These are phyloP conservation scores for Tenualosa thibaudeaui DNA, from an alignment of 2,797 vertebrate species.

Conservation along the genomic window DNA sequence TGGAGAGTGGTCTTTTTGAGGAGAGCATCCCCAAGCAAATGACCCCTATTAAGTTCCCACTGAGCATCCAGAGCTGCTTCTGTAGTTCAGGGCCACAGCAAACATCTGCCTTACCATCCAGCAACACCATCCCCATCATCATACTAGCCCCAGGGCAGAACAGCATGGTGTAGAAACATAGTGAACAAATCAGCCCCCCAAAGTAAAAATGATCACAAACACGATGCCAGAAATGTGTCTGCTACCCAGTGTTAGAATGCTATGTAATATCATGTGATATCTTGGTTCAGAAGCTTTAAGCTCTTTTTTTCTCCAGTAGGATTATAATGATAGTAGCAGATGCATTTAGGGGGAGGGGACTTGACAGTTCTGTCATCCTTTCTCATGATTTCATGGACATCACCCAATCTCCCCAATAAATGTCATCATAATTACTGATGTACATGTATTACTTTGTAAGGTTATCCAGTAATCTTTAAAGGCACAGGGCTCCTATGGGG, in stretches of 20 bases:
- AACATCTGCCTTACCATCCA: background rate
- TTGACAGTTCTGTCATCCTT: background rate
- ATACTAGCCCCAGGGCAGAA: background rate
- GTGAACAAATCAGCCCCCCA: background rate
- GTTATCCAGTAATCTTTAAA: background rate
- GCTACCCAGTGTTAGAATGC: background rate
- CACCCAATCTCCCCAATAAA: background rate
- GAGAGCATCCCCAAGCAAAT: background rate
- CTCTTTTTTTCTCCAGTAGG: background rate
- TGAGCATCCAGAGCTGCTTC: background rate
- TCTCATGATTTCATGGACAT: background rate
- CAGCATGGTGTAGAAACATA: background rate
- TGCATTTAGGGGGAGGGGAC: background rate
- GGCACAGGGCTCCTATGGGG: background rate
- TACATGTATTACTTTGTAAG: background rate
- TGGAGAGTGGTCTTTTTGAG: background rate
- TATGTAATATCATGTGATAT: background rate
- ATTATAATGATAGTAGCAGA: conserved; percentile 10
- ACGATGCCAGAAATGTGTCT: background rate
- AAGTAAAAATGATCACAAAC: background rate
- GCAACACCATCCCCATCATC: background rate
- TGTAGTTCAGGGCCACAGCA: background rate
- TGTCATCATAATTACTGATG: background rate
- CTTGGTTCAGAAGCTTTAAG: background rate
- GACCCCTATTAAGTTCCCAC: background rate